Evolutionary conservation across 2,113 vertebrate genomes (phyloP).

Genomic region (Pomatorhinus ruficollis): DNA sequence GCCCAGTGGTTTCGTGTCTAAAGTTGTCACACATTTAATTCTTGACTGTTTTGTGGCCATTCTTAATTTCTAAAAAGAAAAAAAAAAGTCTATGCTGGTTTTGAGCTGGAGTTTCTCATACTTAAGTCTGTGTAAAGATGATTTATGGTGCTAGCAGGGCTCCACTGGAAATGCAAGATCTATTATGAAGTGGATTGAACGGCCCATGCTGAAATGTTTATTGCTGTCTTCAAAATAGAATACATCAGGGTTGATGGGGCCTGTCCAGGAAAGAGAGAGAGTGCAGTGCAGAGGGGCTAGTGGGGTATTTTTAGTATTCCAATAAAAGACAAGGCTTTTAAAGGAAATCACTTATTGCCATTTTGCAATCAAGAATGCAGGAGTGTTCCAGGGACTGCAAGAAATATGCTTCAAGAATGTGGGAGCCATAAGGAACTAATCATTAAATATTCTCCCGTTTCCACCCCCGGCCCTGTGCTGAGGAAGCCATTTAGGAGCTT

Average conservation of each 20-base stretch:
- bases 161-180: constrained; percentile 47
- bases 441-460: constrained; percentile 52
- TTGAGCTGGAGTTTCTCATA: constrained; percentile 19
- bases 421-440: constrained; percentile 62
- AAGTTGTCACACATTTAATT: background rate
- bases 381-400: constrained; percentile 68
- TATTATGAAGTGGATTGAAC: constrained; percentile 38
- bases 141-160: constrained; percentile 60
- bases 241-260: constrained; percentile 58
- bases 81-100: background rate
- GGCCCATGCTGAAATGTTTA: constrained; percentile 70
- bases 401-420: constrained; percentile 65
- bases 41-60: background rate
- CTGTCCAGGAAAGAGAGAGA: constrained; percentile 60
- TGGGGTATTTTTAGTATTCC: constrained; percentile 65
- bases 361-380: constrained; percentile 68
- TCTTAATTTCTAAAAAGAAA: background rate
- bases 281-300: background rate
- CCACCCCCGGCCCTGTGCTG: constrained; percentile 43
- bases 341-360: constrained; percentile 68
- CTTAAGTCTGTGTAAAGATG: constrained; percentile 36
- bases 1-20: background rate
- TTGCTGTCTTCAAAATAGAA: constrained; percentile 56
- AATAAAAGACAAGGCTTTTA: constrained; percentile 62
- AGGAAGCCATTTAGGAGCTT: constrained; percentile 43